These are phyloP conservation scores for Notechis scutatus DNA, from an alignment of 2,113 vertebrate genomes.

Conservation along the genomic window DNA sequence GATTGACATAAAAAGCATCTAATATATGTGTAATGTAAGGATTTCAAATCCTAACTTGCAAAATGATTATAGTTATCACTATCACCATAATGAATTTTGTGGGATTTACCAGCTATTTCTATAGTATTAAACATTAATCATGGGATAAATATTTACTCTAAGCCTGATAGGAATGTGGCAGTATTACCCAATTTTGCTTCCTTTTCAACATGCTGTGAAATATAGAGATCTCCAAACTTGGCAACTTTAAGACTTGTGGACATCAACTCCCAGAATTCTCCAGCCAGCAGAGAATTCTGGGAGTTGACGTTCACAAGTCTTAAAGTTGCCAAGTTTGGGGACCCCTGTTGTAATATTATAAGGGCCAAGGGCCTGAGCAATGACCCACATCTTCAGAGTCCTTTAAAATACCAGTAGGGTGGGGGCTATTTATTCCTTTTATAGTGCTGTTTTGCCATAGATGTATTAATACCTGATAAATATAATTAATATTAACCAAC, in stretches of 20 bases:
- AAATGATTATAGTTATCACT: neutral
- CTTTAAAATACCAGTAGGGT: neutral
- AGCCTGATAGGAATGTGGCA: rapidly evolving
- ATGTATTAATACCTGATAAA: neutral
- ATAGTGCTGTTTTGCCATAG: neutral
- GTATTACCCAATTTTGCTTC: neutral
- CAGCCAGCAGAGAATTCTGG: no score
- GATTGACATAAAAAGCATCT: neutral
- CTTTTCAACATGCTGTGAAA: neutral
- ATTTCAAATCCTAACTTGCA: conserved; percentile 31
- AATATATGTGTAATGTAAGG: neutral
- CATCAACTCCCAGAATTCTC: no score
- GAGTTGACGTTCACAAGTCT: no score
- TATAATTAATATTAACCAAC: neutral
- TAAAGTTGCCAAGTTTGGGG: no score
- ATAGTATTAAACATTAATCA: neutral
- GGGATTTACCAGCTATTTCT: neutral
- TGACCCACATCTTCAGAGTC: neutral
- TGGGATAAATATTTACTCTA: rapidly evolving
- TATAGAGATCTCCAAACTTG: no score
- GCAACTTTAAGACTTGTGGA: no score
- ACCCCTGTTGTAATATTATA: no score
- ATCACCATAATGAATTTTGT: neutral
- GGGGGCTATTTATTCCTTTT: neutral
- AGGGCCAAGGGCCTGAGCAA: neutral